These are phyloP conservation scores for Vidua chalybeata DNA, from an alignment of 2,113 vertebrate genomes.

Conservation along the genomic window DNA sequence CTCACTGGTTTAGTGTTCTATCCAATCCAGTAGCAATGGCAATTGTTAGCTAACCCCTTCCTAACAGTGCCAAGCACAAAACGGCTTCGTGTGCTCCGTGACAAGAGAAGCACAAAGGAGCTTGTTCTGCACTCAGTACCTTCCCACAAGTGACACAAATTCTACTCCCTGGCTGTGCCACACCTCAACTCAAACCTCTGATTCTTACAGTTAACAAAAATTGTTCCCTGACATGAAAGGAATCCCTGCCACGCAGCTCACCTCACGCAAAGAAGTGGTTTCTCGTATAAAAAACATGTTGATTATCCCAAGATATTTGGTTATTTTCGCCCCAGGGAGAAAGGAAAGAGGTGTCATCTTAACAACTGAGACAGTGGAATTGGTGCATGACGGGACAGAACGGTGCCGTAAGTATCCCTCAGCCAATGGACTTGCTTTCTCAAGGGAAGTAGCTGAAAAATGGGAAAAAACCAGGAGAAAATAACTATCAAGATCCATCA, in stretches of 20 bases:
- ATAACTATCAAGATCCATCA: background rate
- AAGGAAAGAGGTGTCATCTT: constrained; percentile 99
- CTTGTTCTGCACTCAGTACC: background rate
- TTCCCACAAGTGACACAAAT: background rate
- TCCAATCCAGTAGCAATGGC: background rate
- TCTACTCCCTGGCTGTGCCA: background rate
- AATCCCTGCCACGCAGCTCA: constrained; percentile 53
- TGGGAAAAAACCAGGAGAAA: constrained; percentile 25
- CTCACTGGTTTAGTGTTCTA: background rate
- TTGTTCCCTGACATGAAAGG: background rate
- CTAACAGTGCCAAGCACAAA: background rate
- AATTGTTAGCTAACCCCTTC: background rate
- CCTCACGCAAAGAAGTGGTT: constrained; percentile 96
- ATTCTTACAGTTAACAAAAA: background rate
- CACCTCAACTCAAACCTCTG: background rate
- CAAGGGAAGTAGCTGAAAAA: constrained; percentile 85
- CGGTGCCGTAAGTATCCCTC: constrained; percentile 87
- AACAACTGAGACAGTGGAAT: constrained; percentile 86
- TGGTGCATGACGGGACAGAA: constrained; percentile 76
- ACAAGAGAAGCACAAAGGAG: background rate
- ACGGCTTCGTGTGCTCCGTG: background rate
- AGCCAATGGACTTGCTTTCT: constrained; percentile 86
- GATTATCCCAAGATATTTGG: constrained; percentile 97
- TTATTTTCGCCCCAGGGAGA: constrained; percentile 91
- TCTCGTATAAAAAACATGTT: constrained; percentile 99